Conservation (phyloP, 2,888 invertebrate species). For the Epinotia bilunana region DNA sequence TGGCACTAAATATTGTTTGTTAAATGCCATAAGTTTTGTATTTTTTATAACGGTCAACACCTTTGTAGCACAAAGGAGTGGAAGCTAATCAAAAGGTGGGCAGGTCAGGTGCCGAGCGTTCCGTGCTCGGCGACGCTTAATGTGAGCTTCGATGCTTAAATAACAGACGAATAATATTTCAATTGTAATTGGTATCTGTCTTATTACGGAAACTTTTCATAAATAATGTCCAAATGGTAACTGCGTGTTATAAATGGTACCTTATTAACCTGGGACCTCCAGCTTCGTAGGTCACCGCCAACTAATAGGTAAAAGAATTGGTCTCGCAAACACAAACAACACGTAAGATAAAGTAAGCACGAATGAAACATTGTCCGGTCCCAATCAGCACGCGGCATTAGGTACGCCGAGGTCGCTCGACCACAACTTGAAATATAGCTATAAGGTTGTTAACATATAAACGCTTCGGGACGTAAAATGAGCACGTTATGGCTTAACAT, state of each 20-base stretch:
- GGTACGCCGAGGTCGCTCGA: conserved; percentile 21
- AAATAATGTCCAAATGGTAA: background rate
- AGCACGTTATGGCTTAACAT: conserved; percentile 70
- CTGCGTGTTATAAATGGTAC: background rate
- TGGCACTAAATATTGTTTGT: conserved; percentile 83
- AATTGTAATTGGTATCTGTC: conserved; percentile 18
- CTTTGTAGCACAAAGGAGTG: conserved; percentile 72
- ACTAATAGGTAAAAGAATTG: background rate
- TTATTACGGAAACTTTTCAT: conserved; percentile 2
- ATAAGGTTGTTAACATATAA: conserved; percentile 62
- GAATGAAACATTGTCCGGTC: conserved; percentile 33
- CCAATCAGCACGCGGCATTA: conserved; percentile 34
- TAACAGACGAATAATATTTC: conserved; percentile 50
- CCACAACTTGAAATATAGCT: conserved; percentile 55
- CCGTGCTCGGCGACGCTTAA: conserved; percentile 22
- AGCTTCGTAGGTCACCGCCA: too few species aligned
- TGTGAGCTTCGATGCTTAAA: conserved; percentile 12
- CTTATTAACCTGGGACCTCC: too few species aligned
- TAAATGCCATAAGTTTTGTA: conserved; percentile 78
- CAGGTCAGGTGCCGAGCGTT: conserved; percentile 62
- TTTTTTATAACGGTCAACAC: conserved; percentile 80
- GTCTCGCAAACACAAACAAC: background rate
- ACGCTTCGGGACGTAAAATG: conserved; percentile 59
- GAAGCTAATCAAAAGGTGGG: conserved; percentile 62
- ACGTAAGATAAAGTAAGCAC: conserved; percentile 3